Evolutionary conservation across 2,888 invertebrate genomes (phyloP), one percentile per base, ranked within the genome.

Genomic region (Ochropleura leucogaster): DNA sequence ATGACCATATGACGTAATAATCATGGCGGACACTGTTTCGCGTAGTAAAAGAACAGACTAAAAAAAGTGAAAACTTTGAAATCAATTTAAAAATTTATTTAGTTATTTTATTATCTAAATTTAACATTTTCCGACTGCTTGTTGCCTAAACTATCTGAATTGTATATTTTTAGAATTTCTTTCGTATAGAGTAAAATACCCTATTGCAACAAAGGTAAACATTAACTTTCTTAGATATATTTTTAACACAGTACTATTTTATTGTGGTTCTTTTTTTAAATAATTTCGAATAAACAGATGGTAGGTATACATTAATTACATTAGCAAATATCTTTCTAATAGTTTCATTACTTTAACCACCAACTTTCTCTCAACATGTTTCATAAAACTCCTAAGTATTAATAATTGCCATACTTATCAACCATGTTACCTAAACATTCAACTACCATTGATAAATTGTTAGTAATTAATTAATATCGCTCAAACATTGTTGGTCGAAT

Each of bases 381-480:
- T 53, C 6, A 67, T 49, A 60, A 69, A 62, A 76, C 49, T 62
- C 8, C 12, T 63, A 63, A 14, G 44, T 51, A 66, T 46, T 46
- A 66, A 82, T 77, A 55, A 82, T 55, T 51, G 46, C 44, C 65
- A n/a, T 51, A 55, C 46, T 67, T 82, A 78, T 57, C 62, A 77
- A 74, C 81, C 57, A 77, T 44, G n/a, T 46, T 46, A 44, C 44
- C 62, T 62, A 62, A 62, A 62, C 16, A 62, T 62, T 76, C 53
- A 72, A 85, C 78, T 68, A 74, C 65, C 44, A 70, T 81, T 81
- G 71, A 81, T 79, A 59, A 84, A 84, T 84, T 62, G 51, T 14
- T n/a, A 66, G 71, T 69, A 76, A 88, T 85, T 80, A 79, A 85
- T 85, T 80, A 79, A 74, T 81, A 76, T 63, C 55, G 57, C 68